Conservation (phyloP, 2,888 invertebrate genomes). For the Tridacna gigas region DNA sequence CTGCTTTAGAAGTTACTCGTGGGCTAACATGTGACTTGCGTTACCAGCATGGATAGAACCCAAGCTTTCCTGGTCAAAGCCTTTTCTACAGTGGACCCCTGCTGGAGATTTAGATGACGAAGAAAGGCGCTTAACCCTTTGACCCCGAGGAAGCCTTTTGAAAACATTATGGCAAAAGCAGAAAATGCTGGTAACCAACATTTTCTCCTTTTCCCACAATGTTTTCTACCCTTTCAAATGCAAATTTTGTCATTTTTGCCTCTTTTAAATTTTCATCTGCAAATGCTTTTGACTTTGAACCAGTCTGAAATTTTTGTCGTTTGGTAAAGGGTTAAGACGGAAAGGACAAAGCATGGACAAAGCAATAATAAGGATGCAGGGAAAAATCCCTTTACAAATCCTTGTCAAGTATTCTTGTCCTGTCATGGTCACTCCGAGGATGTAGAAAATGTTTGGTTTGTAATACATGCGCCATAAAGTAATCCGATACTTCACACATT, state of each 20-base stretch:
- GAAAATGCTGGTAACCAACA: not conserved
- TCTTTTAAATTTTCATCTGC: not conserved
- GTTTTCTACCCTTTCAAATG: not conserved
- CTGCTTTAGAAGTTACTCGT: no score
- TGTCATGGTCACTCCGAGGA: not conserved
- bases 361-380: not conserved
- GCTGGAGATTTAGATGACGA: not conserved
- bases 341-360: no score
- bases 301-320: no score
- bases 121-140: not conserved
- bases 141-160: not conserved
- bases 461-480: conserved; percentile 21
- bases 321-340: no score
- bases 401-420: conserved; percentile 11
- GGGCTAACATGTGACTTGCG: no score
- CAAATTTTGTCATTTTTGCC: not conserved
- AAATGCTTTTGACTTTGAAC: not conserved
- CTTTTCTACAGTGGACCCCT: no score
- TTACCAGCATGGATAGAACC: no score
- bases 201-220: not conserved
- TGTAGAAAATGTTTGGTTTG: conserved; percentile 13
- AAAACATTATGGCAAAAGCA: not conserved
- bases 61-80: no score
- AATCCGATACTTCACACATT: not conserved
- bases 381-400: not conserved